These are phyloP conservation scores for Acheta domesticus DNA, from an alignment of 2,888 invertebrate genomes.

Conservation along the genomic window DNA sequence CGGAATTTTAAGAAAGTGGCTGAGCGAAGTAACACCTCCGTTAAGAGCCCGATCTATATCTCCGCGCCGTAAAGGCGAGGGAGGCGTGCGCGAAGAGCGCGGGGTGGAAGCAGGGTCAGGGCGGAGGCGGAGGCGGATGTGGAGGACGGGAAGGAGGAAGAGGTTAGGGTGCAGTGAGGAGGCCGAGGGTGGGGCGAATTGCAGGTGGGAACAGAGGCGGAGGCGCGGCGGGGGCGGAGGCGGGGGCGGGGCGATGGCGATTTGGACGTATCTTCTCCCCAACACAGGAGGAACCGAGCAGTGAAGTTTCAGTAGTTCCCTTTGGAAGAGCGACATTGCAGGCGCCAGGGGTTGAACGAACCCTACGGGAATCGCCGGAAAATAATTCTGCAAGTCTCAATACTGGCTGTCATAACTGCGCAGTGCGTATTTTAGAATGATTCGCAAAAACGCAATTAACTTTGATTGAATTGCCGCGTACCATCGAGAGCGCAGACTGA, in stretches of 20 bases:
- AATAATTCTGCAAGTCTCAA: too few species aligned
- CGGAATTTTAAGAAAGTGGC: slow-evolving; percentile 7
- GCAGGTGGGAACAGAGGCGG: background rate
- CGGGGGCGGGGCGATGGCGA: background rate
- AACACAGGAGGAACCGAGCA: too few species aligned
- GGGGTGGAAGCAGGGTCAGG: background rate
- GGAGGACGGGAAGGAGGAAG: background rate
- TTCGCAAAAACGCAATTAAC: too few species aligned
- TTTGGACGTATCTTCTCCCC: background rate
- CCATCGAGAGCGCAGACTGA: too few species aligned
- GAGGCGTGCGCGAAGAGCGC: background rate
- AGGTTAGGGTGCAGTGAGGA: background rate
- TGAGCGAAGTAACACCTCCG: background rate
- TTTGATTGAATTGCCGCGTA: too few species aligned
- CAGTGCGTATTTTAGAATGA: too few species aligned
- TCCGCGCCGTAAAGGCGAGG: background rate
- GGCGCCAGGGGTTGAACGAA: too few species aligned
- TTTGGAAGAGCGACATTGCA: too few species aligned
- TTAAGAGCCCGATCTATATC: slow-evolving; percentile 4
- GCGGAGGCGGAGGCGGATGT: background rate
- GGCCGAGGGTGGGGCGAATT: background rate
- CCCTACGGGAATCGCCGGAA: too few species aligned
- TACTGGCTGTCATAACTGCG: too few species aligned
- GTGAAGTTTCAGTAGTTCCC: too few species aligned
- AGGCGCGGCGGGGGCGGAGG: background rate